phyloP scores from a whole-genome alignment of 2,797 vertebrate species.

The Peromyscus attwateri region DNA sequence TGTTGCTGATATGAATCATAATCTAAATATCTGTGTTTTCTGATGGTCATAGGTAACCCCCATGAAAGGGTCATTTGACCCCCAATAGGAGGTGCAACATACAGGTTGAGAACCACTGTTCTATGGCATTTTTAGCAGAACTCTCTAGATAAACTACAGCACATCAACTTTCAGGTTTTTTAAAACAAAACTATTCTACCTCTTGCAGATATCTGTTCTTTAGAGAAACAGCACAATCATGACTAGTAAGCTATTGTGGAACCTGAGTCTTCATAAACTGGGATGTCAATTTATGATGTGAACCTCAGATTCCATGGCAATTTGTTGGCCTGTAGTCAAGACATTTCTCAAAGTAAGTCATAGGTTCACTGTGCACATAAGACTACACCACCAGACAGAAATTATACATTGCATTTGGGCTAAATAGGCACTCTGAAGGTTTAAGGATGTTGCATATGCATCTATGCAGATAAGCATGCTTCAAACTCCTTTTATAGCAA shows the following conservation, averaged over 20 bases:
- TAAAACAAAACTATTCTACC: background rate
- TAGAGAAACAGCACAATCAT: background rate
- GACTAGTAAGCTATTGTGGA: background rate
- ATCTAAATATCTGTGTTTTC: background rate
- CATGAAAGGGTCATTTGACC: background rate
- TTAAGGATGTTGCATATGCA: background rate
- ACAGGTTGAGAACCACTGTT: background rate
- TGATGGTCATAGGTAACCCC: background rate
- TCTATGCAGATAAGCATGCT: background rate
- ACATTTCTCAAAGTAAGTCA: background rate
- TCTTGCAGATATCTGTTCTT: background rate
- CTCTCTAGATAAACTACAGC: background rate
- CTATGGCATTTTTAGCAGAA: background rate
- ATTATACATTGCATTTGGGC: background rate
- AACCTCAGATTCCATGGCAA: background rate
- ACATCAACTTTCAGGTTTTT: background rate
- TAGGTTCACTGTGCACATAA: background rate
- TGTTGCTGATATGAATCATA: background rate
- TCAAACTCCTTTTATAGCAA: background rate
- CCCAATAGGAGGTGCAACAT: background rate
- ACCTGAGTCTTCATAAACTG: background rate
- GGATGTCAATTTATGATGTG: background rate
- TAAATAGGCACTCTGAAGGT: background rate
- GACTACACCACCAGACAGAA: background rate
- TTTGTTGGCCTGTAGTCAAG: background rate